These are phyloP conservation scores for Rhinatrema bivittatum DNA, from an alignment of 2,797 vertebrate species.

Conservation along the genomic window DNA sequence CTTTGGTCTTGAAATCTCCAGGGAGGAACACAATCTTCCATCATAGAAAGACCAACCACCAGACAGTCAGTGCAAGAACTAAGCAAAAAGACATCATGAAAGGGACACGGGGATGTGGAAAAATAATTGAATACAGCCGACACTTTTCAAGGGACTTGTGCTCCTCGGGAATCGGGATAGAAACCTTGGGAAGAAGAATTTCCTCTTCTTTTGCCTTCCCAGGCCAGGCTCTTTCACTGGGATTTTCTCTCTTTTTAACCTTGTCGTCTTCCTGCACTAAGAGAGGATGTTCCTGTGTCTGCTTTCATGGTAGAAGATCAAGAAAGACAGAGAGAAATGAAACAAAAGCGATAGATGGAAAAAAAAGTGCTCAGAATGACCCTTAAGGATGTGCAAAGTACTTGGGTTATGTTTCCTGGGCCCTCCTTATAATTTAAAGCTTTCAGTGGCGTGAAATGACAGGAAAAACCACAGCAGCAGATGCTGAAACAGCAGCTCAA, in stretches of 20 bases:
- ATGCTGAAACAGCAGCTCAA: background rate
- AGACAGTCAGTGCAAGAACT: constrained; percentile 69
- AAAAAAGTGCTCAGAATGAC: constrained; percentile 32
- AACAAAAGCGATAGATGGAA: constrained; percentile 75
- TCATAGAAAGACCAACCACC: constrained; percentile 84
- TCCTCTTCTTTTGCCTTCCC: constrained; percentile 57
- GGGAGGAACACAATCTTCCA: no score
- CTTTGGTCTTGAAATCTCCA: no score
- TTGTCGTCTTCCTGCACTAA: constrained; percentile 70
- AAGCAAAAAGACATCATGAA: constrained; percentile 78
- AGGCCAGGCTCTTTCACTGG: constrained; percentile 53
- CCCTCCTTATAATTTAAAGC: background rate
- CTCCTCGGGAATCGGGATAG: constrained; percentile 70
- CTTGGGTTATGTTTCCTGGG: constrained; percentile 19
- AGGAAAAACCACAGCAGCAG: background rate
- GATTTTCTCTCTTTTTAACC: constrained; percentile 66
- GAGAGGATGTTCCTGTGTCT: constrained; percentile 72
- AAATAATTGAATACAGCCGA: constrained; percentile 55
- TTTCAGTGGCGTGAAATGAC: background rate
- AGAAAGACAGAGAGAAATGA: constrained; percentile 90
- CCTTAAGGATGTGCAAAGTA: constrained; percentile 59
- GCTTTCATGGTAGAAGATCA: constrained; percentile 74
- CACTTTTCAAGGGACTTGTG: constrained; percentile 60
- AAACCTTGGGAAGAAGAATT: constrained; percentile 65
- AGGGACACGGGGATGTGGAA: constrained; percentile 61